Evolutionary conservation across 2,888 invertebrate species (phyloP), one percentile per base, ranked within the genome.

Genomic region (Drosophila infuscata): DNA sequence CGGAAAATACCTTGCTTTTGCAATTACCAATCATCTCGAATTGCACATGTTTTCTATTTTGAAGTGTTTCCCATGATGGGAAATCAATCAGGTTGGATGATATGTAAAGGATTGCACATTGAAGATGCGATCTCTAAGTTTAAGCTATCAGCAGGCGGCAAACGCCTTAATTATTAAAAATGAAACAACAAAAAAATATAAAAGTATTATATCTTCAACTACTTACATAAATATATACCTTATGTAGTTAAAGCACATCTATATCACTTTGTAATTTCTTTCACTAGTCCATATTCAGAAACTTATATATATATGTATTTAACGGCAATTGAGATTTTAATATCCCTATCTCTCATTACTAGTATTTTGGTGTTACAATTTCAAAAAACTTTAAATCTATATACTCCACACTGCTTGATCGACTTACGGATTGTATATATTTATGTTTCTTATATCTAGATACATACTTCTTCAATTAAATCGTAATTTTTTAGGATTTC

Each of bases 1-100:
- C 30, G 1, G 1, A 3, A 61, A 38, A 78, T 78, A 76, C 76
- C 63, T 36, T 54, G 32, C 25, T 54, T 41, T 41, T 12, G 6
- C 15, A 12, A 30, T 12, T n/a, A 17, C 15, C 5, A 33, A 52
- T 17, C 20, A 20, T 17, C 29, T 9, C 9, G 17, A 25, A 29
- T 29, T 17, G 15, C 5, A 54, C 3, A 25, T 6, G 4, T 17
- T 49, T 15, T 9, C 17, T 17, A 17, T 30, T 29, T 49, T 30
- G 5, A 17, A 49, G 5, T 8, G 20, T 11, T 43, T 43, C 11
- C 0, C 43, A 15, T 15, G 0, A 0, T 35, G 12, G 12, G 36
- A 36, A 15, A 36, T 36, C n/a, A 36, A 15, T 6, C 15, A 0
- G 20, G 11, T 12, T 12, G 11, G 20, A 43, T 43, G 20, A 43